Conservation (phyloP, 2,797 vertebrate genomes). For the Acanthurus tractus region DNA sequence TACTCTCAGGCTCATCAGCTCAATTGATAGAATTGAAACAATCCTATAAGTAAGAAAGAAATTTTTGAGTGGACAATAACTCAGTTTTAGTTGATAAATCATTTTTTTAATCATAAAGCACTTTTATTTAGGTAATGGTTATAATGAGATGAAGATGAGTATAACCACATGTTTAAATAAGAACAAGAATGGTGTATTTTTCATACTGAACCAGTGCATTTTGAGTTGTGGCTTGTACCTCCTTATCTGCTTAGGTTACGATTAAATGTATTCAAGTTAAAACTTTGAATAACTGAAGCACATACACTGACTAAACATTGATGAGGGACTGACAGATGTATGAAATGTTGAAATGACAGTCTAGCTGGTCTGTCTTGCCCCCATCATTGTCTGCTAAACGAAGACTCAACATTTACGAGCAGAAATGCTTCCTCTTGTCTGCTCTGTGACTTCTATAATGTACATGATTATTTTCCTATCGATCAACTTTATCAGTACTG, state of each 20-base stretch:
- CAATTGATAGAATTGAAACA: not conserved
- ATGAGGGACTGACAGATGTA: not conserved
- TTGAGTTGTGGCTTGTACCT: slow-evolving; percentile 27
- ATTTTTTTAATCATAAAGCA: not conserved
- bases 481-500: too few species aligned
- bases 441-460: too few species aligned
- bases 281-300: not conserved
- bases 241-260: too few species aligned
- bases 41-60: not conserved
- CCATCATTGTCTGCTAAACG: not conserved
- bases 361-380: not conserved
- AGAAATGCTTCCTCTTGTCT: not conserved
- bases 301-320: slow-evolving; percentile 41
- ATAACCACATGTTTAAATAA: not conserved
- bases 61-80: not conserved
- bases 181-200: slow-evolving; percentile 20
- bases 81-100: not conserved
- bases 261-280: not conserved
- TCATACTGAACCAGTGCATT: slow-evolving; percentile 23
- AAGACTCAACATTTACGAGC: not conserved
- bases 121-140: slow-evolving; percentile 2
- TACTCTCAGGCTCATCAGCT: not conserved
- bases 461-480: too few species aligned
- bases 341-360: not conserved
- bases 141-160: not conserved